Conservation (phyloP, 2,797 vertebrate species). For the Anabacerthia variegaticeps region DNA sequence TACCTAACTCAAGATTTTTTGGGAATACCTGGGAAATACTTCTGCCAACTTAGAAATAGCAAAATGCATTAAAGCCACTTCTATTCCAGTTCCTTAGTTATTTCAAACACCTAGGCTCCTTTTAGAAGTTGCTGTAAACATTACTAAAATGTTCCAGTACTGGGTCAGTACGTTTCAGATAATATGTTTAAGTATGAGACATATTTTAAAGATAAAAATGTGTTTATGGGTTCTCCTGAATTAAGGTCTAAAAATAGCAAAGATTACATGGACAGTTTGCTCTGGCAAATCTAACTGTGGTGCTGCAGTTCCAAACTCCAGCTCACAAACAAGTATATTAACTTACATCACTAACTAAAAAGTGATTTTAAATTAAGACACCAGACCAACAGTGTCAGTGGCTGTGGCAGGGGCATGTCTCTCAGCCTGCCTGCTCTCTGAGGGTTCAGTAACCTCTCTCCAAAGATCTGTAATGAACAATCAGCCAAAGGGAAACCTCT, state of each 20-base stretch:
- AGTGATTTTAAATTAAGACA: not conserved
- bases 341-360: not conserved
- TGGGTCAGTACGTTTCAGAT: too few relatives aligned
- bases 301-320: too few relatives aligned
- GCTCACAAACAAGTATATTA: too few relatives aligned
- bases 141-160: too few relatives aligned
- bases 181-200: too few relatives aligned
- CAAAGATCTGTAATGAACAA: not conserved
- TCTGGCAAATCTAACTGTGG: too few relatives aligned
- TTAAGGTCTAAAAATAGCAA: too few relatives aligned
- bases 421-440: not conserved
- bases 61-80: not conserved
- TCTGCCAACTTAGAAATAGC: not conserved
- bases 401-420: not conserved
- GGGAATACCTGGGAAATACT: not conserved
- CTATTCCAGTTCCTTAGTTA: not conserved
- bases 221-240: too few relatives aligned
- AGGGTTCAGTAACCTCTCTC: not conserved
- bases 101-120: too few relatives aligned
- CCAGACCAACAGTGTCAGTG: not conserved
- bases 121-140: too few relatives aligned
- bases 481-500: not conserved
- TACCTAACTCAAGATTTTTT: not conserved
- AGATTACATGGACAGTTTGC: too few relatives aligned
- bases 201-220: too few relatives aligned